These are phyloP conservation scores for Nicator chloris DNA, from an alignment of 2,113 vertebrate genomes.

Conservation along the genomic window DNA sequence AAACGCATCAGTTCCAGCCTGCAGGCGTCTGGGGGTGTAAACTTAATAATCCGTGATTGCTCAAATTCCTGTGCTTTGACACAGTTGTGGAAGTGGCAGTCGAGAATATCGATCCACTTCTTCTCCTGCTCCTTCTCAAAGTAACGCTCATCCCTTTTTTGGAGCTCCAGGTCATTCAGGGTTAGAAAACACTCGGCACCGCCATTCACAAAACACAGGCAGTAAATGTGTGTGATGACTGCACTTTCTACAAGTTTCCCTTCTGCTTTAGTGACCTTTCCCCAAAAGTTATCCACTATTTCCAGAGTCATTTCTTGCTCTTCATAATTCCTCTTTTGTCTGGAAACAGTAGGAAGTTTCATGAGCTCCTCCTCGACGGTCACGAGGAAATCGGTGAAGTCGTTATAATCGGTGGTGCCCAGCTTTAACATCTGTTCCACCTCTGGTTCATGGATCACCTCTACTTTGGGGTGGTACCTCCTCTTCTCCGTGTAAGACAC, in stretches of 20 bases:
- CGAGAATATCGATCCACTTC: slow-evolving; percentile 82
- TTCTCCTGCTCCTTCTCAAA: slow-evolving; percentile 77
- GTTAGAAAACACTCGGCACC: slow-evolving; percentile 86
- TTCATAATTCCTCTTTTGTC: slow-evolving; percentile 82
- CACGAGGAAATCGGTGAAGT: slow-evolving; percentile 85
- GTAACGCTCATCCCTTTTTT: slow-evolving; percentile 76
- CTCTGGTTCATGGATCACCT: slow-evolving; percentile 85
- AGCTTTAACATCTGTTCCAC: slow-evolving; percentile 92
- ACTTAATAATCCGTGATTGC: slow-evolving; percentile 82
- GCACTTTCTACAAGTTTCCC: slow-evolving; percentile 78
- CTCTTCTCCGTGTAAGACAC: slow-evolving; percentile 88
- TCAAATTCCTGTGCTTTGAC: slow-evolving; percentile 82
- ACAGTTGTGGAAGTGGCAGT: slow-evolving; percentile 85
- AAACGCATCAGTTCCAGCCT: slow-evolving; percentile 92
- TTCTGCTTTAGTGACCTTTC: slow-evolving; percentile 79
- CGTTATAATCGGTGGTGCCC: slow-evolving; percentile 82
- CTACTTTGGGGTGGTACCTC: slow-evolving; percentile 87
- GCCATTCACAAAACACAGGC: slow-evolving; percentile 88
- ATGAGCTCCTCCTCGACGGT: slow-evolving; percentile 89
- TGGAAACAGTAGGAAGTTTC: slow-evolving; percentile 72
- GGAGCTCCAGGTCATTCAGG: slow-evolving; percentile 86
- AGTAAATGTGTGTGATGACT: slow-evolving; percentile 84
- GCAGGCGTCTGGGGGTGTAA: slow-evolving; percentile 84
- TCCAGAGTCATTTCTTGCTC: slow-evolving; percentile 91
- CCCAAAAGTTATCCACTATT: slow-evolving; percentile 90